Percentiles rank a stretch among this genome's conserved stretches.
Evolutionary conservation across 2,113 vertebrate species (phyloP).

Genomic region (Bufo gargarizans): DNA sequence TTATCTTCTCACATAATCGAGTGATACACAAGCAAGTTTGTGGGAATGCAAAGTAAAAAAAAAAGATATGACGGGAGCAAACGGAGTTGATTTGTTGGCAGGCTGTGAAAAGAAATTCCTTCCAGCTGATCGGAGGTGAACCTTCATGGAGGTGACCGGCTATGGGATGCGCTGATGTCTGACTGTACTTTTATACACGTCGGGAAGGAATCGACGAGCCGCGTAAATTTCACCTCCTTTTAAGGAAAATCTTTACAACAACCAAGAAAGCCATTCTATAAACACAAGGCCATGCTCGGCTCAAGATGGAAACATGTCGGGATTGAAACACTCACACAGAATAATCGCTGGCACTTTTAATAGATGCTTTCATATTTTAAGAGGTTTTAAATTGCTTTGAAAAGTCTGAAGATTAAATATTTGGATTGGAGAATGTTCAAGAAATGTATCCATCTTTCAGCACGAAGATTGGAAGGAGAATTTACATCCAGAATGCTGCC

Average conservation of each 20-base stretch:
- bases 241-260: slow-evolving; percentile 29
- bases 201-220: not conserved
- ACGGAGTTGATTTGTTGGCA: slow-evolving; percentile 43
- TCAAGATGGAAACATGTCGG: not conserved
- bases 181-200: not conserved
- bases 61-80: slow-evolving; percentile 14
- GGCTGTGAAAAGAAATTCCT: slow-evolving; percentile 34
- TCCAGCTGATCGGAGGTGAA: slow-evolving; percentile 42
- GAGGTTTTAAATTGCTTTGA: slow-evolving; percentile 39
- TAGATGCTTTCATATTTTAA: slow-evolving; percentile 35
- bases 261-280: not conserved
- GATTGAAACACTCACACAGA: slow-evolving; percentile 12
- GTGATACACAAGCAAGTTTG: not conserved
- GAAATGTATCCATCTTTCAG: slow-evolving; percentile 33
- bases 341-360: slow-evolving; percentile 29
- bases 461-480: not conserved
- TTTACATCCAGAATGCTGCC: not conserved
- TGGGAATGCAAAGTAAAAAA: not conserved
- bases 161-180: slow-evolving; percentile 4
- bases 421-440: slow-evolving; percentile 26
- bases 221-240: slow-evolving; percentile 14
- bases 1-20: slow-evolving; percentile 8
- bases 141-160: slow-evolving; percentile 16
- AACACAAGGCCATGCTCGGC: not conserved
- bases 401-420: slow-evolving; percentile 41